Conservation (phyloP, 2,888 invertebrate genomes). For the Axea sp. region DNA sequence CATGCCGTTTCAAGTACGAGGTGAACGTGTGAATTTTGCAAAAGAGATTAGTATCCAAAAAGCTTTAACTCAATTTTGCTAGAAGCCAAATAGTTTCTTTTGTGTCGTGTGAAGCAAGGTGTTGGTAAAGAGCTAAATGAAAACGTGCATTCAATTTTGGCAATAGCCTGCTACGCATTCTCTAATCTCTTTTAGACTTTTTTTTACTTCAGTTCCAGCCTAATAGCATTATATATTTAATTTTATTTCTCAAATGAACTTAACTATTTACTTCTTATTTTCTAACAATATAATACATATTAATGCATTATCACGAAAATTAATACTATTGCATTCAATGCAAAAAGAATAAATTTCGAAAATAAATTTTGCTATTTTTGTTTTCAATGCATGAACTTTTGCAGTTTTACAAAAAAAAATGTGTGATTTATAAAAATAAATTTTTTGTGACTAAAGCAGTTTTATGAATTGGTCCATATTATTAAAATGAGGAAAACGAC, state of each 20-base stretch:
- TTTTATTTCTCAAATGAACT: too few relatives aligned
- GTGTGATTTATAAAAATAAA: too few relatives aligned
- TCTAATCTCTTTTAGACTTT: slow-evolving; percentile 15
- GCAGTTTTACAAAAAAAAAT: too few relatives aligned
- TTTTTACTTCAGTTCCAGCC: slow-evolving; percentile 5
- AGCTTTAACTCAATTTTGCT: slow-evolving; percentile 62
- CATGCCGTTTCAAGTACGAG: slow-evolving; percentile 18
- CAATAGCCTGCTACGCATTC: slow-evolving; percentile 33
- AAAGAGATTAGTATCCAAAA: slow-evolving; percentile 61
- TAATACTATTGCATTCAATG: too few relatives aligned
- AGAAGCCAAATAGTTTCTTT: slow-evolving; percentile 60
- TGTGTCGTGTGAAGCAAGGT: slow-evolving; percentile 46
- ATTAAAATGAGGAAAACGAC: slow-evolving; percentile 14
- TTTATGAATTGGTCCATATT: slow-evolving; percentile 13
- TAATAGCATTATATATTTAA: slow-evolving; percentile 5
- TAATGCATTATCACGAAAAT: too few relatives aligned
- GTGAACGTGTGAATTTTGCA: slow-evolving; percentile 52
- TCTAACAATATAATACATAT: too few relatives aligned
- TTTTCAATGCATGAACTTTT: too few relatives aligned
- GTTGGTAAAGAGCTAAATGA: slow-evolving; percentile 59
- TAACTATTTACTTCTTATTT: too few relatives aligned
- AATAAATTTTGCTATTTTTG: too few relatives aligned
- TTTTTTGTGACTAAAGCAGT: too few relatives aligned
- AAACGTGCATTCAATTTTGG: slow-evolving; percentile 54
- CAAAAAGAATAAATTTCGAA: too few relatives aligned